Conservation (phyloP, 2,888 invertebrate species). For the Oscheius sp. region DNA sequence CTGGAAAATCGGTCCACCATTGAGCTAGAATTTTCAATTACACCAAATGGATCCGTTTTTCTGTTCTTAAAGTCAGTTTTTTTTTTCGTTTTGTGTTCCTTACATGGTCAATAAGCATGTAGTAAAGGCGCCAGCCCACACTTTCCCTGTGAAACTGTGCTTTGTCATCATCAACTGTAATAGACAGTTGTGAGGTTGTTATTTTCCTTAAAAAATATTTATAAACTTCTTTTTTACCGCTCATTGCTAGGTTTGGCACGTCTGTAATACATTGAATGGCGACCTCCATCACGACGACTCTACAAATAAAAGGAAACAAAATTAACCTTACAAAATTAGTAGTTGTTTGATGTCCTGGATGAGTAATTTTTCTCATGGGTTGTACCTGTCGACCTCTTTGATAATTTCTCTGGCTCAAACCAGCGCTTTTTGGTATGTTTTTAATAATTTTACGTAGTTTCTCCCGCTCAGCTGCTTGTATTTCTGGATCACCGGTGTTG, state of each 20-base stretch:
- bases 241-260: too few relatives aligned
- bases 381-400: neutral
- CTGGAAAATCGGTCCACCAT: conserved; percentile 70
- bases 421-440: conserved; percentile 48
- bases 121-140: conserved; percentile 58
- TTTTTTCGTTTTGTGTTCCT: conserved; percentile 7
- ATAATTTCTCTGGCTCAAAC: conserved; percentile 25
- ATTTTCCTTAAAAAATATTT: neutral
- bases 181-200: neutral
- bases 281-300: conserved; percentile 35
- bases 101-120: conserved; percentile 58
- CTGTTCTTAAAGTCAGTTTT: conserved; percentile 37
- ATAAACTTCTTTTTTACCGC: neutral
- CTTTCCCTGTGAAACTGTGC: conserved; percentile 54
- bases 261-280: conserved; percentile 35
- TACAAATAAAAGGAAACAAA: neutral
- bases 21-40: conserved; percentile 48
- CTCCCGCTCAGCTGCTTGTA: conserved; percentile 53
- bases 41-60: conserved; percentile 53
- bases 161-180: conserved; percentile 31
- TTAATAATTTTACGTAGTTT: conserved; percentile 52
- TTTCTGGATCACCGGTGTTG: conserved; percentile 65
- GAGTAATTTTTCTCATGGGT: conserved; percentile 11
- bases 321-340: conserved; percentile 14
- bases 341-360: conserved; percentile 6